Evolutionary conservation across 2,888 invertebrate species (phyloP), one percentile per base, ranked within the genome.

Genomic region (Sphaeridia pumilis): DNA sequence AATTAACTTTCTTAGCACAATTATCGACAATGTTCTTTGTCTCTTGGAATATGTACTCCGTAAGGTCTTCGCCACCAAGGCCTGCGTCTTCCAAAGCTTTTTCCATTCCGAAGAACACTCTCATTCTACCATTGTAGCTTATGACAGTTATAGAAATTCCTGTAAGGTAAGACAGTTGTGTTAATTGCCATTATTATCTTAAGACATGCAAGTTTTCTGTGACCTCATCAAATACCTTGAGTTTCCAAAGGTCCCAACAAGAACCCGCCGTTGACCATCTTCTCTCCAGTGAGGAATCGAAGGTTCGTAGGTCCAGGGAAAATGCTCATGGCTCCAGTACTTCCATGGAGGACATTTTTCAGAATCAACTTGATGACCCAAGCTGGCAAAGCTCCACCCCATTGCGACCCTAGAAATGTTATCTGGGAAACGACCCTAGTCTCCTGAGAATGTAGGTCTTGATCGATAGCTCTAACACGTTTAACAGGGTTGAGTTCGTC

Each of bases 71-170:
- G 10, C 44, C 44, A 21, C 45, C 27, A 4, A n/a, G 12, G 5
- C 38, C 45, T 2, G 24, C 14, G 1, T 27, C 22, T 17, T 44
- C n/a, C 4, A 51, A 21, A 20, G n/a, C 17, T 36, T 51, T 44
- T 26, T 51, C 51, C 35, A 45, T 34, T 3, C 51, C 51, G 36
- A 51, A 51, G 24, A 42, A 51, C 4, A 51, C 31, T 17, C 51
- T 34, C 5, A 51, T 22, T 26, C 28, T 24, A 7, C 51, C 51
- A 24, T 51, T 45, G 36, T 51, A 51, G 20, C 45, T 45, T 1
- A 51, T 44, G 12, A 45, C 51, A n/a, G 51, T 51, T 24, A 51
- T 51, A 21, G 51, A 27, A n/a, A 51, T 45, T 14, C 51, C 51
- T 51, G 22, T n/a, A 43, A 43, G 10, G 25, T 38, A 3, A 7